Evolutionary conservation across 2,888 invertebrate genomes (phyloP).

Genomic region (Masnerella sp.): DNA sequence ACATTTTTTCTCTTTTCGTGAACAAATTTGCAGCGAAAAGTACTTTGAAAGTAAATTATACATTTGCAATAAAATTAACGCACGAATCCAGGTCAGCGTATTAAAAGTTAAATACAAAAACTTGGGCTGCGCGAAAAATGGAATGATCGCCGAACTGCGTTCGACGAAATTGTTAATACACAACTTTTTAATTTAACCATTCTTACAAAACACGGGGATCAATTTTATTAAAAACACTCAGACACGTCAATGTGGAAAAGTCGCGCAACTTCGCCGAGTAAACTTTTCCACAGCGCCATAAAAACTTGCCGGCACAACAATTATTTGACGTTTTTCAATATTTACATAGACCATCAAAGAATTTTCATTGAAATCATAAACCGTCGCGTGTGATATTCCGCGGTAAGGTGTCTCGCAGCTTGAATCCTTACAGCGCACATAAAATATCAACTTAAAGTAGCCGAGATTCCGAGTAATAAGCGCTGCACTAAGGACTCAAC

Average conservation of each 20-base stretch:
- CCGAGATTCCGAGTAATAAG: slow-evolving; percentile 33
- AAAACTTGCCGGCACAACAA: slow-evolving; percentile 30
- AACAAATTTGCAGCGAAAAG: no score
- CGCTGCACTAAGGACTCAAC: slow-evolving; percentile 13
- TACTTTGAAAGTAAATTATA: slow-evolving; percentile 34
- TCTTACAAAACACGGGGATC: neutral
- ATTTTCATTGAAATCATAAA: slow-evolving; percentile 29
- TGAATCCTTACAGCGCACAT: slow-evolving; percentile 27
- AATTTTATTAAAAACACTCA: no score
- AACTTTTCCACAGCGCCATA: no score
- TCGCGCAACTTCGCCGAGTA: no score
- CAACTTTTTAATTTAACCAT: slow-evolving; percentile 19
- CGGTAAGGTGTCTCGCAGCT: slow-evolving; percentile 15
- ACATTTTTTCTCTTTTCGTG: no score
- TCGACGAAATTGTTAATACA: slow-evolving; percentile 16
- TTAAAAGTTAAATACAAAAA: slow-evolving; percentile 33
- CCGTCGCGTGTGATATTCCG: slow-evolving; percentile 17
- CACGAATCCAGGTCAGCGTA: slow-evolving; percentile 24
- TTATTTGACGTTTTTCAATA: slow-evolving; percentile 35
- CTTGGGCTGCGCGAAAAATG: no score
- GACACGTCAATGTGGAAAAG: no score
- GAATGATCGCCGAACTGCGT: neutral
- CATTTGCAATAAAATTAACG: slow-evolving; percentile 29
- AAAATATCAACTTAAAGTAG: slow-evolving; percentile 34
- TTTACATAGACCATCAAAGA: slow-evolving; percentile 27